A percentile compares a stretch with the other conserved stretches of the same genome.
phyloP scores from a whole-genome alignment of 2,888 invertebrate species.

The Diplazon laetatorius region DNA sequence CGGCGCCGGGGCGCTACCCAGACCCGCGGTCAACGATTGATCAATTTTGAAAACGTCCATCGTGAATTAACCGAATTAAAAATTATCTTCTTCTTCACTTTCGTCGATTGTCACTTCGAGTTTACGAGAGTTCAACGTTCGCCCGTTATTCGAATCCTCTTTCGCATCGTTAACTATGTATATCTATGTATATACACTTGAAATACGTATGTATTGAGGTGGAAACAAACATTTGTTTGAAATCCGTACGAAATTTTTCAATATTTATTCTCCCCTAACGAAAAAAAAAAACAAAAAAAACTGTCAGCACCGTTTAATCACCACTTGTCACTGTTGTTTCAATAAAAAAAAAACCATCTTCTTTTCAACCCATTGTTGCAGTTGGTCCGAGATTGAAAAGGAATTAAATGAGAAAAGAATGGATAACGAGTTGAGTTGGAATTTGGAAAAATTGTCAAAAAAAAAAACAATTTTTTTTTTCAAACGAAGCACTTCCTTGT shows the following conservation, averaged over 20 bases:
- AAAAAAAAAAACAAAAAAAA: no score
- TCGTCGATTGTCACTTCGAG: conserved; percentile 47
- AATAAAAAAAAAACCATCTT: not conserved
- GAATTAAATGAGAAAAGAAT: not conserved
- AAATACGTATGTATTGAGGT: not conserved
- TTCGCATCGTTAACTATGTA: conserved; percentile 1
- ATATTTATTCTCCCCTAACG: not conserved
- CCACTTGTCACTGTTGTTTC: not conserved
- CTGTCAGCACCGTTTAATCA: conserved; percentile 3
- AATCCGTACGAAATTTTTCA: not conserved
- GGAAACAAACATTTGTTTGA: not conserved
- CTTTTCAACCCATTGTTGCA: conserved; percentile 51
- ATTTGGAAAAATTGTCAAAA: conserved; percentile 22
- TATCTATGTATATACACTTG: not conserved
- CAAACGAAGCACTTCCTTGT: conserved; percentile 21
- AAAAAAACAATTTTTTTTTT: no score
- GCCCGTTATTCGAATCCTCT: conserved; percentile 61
- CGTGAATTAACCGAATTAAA: conserved; percentile 67
- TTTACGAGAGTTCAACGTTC: conserved; percentile 71
- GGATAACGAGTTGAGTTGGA: not conserved
- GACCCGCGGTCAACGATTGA: conserved; percentile 86
- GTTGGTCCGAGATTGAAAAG: not conserved
- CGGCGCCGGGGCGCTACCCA: conserved; percentile 85
- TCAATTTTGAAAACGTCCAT: conserved; percentile 91
- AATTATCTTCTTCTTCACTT: no score